Evolutionary conservation across 2,888 invertebrate genomes (phyloP).

Genomic region (Drosophila subsilvestris): DNA sequence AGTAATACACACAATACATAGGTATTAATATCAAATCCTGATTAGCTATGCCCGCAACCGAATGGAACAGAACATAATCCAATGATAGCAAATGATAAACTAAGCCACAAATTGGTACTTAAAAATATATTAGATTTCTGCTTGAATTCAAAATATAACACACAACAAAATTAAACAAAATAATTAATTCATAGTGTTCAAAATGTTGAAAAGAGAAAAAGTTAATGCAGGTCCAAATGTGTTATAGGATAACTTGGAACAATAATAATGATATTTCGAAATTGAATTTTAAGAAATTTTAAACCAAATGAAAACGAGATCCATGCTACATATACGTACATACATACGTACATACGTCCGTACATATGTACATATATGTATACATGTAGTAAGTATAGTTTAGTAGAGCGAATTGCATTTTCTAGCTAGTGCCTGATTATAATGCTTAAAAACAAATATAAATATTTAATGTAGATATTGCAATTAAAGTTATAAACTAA

Average conservation of each 20-base stretch:
- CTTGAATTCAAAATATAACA: conserved; percentile 40
- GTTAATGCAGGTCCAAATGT: conserved; percentile 76
- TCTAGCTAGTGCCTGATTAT: conserved; percentile 66
- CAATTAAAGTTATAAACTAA: conserved; percentile 23
- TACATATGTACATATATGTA: not conserved
- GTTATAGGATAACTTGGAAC: conserved; percentile 76
- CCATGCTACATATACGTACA: conserved; percentile 19
- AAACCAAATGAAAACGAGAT: conserved; percentile 23
- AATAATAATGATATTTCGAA: conserved; percentile 66
- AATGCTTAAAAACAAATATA: conserved; percentile 32
- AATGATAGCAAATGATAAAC: conserved; percentile 17
- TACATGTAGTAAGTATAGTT: conserved; percentile 43
- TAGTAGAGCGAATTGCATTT: conserved; percentile 36
- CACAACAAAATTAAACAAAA: conserved; percentile 31
- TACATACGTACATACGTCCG: too few species aligned
- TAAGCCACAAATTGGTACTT: conserved; percentile 61
- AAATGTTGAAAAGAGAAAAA: conserved; percentile 28
- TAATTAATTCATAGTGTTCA: conserved; percentile 36
- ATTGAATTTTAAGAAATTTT: conserved; percentile 73
- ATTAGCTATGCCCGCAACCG: conserved; percentile 19
- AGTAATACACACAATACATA: not conserved
- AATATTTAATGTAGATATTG: conserved; percentile 52
- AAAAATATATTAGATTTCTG: conserved; percentile 60
- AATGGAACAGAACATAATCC: conserved; percentile 10
- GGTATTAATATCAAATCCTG: conserved; percentile 14